phyloP scores from a whole-genome alignment of 2,888 invertebrate genomes.

The Axea sp. region DNA sequence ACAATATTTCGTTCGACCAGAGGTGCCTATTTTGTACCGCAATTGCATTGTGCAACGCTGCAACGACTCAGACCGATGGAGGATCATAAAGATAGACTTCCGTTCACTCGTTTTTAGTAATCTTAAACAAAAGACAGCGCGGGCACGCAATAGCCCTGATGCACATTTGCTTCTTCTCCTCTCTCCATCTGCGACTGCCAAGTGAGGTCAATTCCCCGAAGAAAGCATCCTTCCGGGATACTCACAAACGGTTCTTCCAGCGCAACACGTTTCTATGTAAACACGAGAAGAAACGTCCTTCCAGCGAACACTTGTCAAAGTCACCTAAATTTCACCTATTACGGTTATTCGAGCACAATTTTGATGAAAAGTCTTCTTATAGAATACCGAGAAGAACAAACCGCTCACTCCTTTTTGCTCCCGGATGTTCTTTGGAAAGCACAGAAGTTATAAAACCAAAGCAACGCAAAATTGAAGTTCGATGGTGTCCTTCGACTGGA shows the following conservation, averaged over 20 bases:
- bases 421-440: no score
- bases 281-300: conserved; percentile 23
- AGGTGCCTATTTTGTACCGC: not conserved
- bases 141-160: conserved; percentile 9
- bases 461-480: no score
- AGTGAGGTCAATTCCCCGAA: conserved; percentile 61
- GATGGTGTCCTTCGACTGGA: no score
- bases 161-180: conserved; percentile 43
- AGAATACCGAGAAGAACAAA: conserved; percentile 4
- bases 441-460: no score
- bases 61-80: conserved; percentile 9
- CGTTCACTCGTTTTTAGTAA: conserved; percentile 15
- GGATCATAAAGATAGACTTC: conserved; percentile 23
- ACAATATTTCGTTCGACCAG: no score
- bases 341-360: conserved; percentile 1
- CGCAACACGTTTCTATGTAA: conserved; percentile 41
- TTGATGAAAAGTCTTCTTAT: not conserved
- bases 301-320: conserved; percentile 16
- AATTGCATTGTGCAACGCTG: conserved; percentile 15
- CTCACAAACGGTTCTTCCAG: conserved; percentile 43
- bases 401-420: no score
- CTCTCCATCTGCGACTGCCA: conserved; percentile 42
- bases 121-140: conserved; percentile 39
- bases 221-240: conserved; percentile 62
- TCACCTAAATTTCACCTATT: conserved; percentile 23